These are phyloP conservation scores for Lutraria lutraria DNA, from an alignment of 2,888 invertebrate species.

Conservation along the genomic window DNA sequence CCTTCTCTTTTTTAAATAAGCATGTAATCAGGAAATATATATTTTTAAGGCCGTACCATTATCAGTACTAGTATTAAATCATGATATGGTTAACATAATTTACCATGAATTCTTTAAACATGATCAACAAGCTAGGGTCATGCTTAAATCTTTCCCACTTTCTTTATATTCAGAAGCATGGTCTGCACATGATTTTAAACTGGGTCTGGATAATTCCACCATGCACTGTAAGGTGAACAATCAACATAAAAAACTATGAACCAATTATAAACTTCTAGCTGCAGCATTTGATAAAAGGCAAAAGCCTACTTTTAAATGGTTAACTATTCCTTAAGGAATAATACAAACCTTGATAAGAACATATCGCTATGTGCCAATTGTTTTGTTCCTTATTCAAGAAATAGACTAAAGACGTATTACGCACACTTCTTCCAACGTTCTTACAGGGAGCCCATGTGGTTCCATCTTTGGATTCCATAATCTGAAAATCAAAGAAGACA, in stretches of 20 bases:
- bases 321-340: background rate
- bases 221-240: background rate
- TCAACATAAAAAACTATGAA: background rate
- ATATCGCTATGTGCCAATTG: background rate
- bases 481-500: background rate
- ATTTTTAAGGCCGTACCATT: too few relatives aligned
- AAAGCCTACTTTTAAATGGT: too few relatives aligned
- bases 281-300: too few relatives aligned
- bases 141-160: background rate
- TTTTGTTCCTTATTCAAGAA: background rate
- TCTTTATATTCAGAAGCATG: background rate
- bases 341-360: background rate
- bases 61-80: too few relatives aligned
- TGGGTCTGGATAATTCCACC: too few relatives aligned
- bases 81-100: too few relatives aligned
- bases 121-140: too few relatives aligned
- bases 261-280: too few relatives aligned
- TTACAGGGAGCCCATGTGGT: background rate
- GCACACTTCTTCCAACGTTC: background rate
- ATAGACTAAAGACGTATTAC: background rate
- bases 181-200: background rate
- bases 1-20: too few relatives aligned
- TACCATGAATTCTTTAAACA: too few relatives aligned
- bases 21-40: too few relatives aligned
- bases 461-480: slow-evolving; percentile 8